These are phyloP conservation scores for Clitarchus hookeri DNA, from an alignment of 2,888 invertebrate genomes.

Conservation along the genomic window DNA sequence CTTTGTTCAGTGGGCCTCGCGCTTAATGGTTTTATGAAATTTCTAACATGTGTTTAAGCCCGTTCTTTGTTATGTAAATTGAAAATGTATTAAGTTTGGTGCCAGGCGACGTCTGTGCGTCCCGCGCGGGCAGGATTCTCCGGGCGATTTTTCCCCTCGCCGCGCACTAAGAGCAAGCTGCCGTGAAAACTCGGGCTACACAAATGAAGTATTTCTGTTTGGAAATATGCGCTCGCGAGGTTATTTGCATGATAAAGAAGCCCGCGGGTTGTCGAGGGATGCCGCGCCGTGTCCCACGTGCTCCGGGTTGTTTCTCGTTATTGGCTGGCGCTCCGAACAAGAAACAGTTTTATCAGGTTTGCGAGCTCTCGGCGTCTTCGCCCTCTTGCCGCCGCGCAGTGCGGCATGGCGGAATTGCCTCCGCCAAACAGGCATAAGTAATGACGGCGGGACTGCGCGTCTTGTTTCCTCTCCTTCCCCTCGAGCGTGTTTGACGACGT, in stretches of 20 bases:
- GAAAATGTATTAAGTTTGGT: background rate
- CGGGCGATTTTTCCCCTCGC: background rate
- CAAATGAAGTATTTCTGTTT: background rate
- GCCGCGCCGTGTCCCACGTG: background rate
- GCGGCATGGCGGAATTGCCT: background rate
- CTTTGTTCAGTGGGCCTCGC: background rate
- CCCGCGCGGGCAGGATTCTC: too few species aligned
- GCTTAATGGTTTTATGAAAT: background rate
- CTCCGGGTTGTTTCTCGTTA: background rate
- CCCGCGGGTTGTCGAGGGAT: background rate
- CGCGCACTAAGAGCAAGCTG: background rate
- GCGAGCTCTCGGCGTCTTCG: background rate
- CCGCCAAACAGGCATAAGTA: background rate
- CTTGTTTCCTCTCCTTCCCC: background rate
- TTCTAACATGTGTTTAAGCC: background rate
- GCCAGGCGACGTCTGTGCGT: background rate
- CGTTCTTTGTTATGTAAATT: background rate
- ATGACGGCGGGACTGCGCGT: background rate
- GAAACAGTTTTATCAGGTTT: background rate
- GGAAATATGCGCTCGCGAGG: background rate
- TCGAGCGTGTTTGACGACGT: background rate
- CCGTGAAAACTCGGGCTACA: background rate
- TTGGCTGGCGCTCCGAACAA: background rate
- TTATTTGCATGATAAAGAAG: slow-evolving; percentile 14
- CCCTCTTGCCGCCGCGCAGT: background rate